Base-by-base conservation (phyloP, 2,113 vertebrate genomes). In the Lophochroa leadbeateri region DNA sequence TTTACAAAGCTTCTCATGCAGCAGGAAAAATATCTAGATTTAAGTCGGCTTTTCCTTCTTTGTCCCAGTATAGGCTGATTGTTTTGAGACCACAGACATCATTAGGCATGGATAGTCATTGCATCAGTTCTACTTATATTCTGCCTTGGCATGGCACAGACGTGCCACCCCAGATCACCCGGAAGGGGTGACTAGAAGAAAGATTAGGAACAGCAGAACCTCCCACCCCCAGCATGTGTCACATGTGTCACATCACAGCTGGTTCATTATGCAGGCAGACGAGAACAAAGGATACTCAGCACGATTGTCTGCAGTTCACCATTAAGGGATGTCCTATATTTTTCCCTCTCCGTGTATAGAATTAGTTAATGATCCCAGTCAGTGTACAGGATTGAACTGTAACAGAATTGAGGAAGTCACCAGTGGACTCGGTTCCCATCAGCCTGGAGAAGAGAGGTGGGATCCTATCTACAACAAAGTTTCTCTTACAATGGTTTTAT, bases 281-380 rank as follows among this genome's bases (percentile, higher is more conserved):
- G 1, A 77, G 83, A 86, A 92, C 95, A 95, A 96, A 96, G 77
- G 89, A 47, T 70, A 17, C 72, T 74, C 68, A 74, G 60, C 61
- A 72, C 37, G 33, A 58, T 67, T 81, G 55, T 94, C 82, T 94
- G 91, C 76, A 47, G 15, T 70, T 92, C 61, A 55, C 28, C 13
- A 8, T 41, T 61, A 60, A 84, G 89, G 19, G 89, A 41, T 31
- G 77, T 65, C 94, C 91, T 96, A 25, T 82, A 86, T 95, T 86
- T 75, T 75, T 47, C 52, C 29, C 23, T 84, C 65, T 87, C 24
- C 5, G 6, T 47, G 27, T 55, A 44, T 10, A 41, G 94, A 87
- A 76, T 65, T 86, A 52, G 47, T 12, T 60, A 50, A 86, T 0
- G 0, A 46, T 72, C 47, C 69, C 55, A 43, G 55, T 21, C 41